phyloP scores from a whole-genome alignment of 2,113 vertebrate genomes.

The Vireo altiloquus region DNA sequence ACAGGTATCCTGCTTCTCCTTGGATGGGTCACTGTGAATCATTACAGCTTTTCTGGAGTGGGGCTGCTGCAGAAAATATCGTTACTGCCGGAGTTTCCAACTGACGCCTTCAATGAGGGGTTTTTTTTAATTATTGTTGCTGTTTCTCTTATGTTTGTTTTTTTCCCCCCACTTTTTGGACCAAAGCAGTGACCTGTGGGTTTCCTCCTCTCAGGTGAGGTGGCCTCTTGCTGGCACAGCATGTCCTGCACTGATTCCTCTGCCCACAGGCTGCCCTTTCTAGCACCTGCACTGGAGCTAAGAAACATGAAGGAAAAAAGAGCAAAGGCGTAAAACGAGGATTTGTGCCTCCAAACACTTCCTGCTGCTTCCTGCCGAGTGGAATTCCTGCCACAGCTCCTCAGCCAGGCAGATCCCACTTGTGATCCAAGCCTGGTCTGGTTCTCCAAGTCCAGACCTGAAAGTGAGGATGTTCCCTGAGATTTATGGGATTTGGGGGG shows the following conservation, averaged over 20 bases:
- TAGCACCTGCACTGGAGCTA: neutral
- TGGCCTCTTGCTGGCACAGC: neutral
- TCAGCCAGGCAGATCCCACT: neutral
- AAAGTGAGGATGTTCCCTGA: fast-evolving
- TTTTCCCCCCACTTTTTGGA: neutral
- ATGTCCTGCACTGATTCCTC: neutral
- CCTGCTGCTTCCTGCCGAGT: fast-evolving
- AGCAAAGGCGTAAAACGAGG: fast-evolving
- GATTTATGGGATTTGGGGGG: neutral
- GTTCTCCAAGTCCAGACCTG: neutral
- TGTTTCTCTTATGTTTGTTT: neutral
- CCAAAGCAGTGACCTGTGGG: neutral
- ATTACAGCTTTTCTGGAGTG: neutral
- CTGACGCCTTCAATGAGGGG: neutral
- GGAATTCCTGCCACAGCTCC: neutral
- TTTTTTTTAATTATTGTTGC: neutral
- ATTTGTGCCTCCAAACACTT: neutral
- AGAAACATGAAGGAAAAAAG: neutral
- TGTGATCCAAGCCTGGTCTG: neutral
- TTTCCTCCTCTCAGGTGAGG: neutral
- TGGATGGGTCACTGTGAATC: conserved; percentile 54
- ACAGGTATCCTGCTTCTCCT: neutral
- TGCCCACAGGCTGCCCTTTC: neutral
- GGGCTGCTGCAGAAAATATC: neutral
- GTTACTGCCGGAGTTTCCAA: neutral